Base-by-base conservation (phyloP, 64 coral and sea anemone species). In the Pocillopora verrucosa region DNA sequence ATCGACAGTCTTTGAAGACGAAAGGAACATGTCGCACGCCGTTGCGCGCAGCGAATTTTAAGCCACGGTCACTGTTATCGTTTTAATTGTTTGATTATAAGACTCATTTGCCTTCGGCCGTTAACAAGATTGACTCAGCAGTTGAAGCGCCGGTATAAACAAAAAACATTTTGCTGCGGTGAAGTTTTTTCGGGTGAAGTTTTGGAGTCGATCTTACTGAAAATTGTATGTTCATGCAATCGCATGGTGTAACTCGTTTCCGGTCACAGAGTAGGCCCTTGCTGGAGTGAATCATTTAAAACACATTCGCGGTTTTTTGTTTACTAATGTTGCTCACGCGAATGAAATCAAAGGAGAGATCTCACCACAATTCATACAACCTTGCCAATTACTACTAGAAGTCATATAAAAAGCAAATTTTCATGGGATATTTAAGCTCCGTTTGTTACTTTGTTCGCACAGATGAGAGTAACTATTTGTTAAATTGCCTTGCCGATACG, bases 251-350 rank as follows among this genome's bases (percentile, higher is more conserved):
- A 36, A 85, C 82, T 85, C 41, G 41, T 51, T 51, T 85, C 82
- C 82, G 82, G 82, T 85, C 13, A 7, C 61, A 14, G 68, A 85
- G 82, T 85, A 65, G 64, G 9, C 65, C 68, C 82, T 72, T 56
- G 45, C 17, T 14, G 62, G 41, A 83, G 37, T 67, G 61, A 83
- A 64, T 83, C 61, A 17, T 68, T 67, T 65, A 85, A 85, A 30
- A 30, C 30, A 36, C 37, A 72, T 70, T 20, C 64, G 20, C 25
- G 63, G 62, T 65, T 22, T 65, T 25, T 70, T 85, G 82, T 85
- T 85, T 85, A 85, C 65, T 10, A 45, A 56, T 57, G 13, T 1
- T 22, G 2, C 57, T 63, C 82, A 85, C 82, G 82, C 82, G 82
- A 85, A 85, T 19, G 20, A 85, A 68, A 72, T 72, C 16, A 24